phyloP scores from a whole-genome alignment of 2,113 vertebrate genomes.

The Megaptera novaeangliae region DNA sequence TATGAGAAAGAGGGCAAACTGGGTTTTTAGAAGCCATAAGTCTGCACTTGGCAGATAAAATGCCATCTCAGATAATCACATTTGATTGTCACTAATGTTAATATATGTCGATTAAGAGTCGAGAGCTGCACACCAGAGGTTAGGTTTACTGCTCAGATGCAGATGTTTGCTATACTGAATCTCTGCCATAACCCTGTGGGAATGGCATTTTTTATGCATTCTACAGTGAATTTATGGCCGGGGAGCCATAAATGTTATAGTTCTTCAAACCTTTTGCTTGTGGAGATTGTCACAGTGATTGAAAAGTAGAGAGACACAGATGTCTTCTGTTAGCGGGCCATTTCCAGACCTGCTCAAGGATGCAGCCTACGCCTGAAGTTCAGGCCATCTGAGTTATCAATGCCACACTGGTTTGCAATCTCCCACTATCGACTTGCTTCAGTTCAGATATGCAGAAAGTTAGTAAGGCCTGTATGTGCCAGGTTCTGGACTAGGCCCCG shows the following conservation, averaged over 20 bases:
- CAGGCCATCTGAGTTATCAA: not conserved
- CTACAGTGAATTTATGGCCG: conserved; percentile 66
- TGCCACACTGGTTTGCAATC: not conserved
- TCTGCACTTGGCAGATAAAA: conserved; percentile 69
- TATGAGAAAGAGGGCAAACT: conserved; percentile 28
- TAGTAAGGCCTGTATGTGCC: fast-evolving
- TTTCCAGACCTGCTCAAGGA: not conserved
- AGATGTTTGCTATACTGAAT: conserved; percentile 69
- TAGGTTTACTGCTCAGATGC: conserved; percentile 70
- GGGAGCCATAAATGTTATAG: conserved; percentile 63
- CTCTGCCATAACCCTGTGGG: conserved; percentile 66
- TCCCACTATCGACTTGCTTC: not conserved
- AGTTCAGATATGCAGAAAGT: not conserved
- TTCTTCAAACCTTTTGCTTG: conserved; percentile 63
- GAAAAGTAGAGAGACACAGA: conserved; percentile 54
- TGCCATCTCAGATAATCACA: conserved; percentile 64
- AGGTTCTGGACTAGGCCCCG: not conserved
- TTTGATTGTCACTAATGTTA: conserved; percentile 72
- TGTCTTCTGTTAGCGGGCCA: conserved; percentile 20
- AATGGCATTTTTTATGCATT: conserved; percentile 65
- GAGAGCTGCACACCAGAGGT: conserved; percentile 55
- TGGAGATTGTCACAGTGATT: conserved; percentile 54
- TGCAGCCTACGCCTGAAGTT: not conserved
- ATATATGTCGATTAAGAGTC: conserved; percentile 60
- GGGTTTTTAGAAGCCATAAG: conserved; percentile 44